Conservation (phyloP, 2,113 vertebrate genomes). For the Prietella phreatophila region DNA sequence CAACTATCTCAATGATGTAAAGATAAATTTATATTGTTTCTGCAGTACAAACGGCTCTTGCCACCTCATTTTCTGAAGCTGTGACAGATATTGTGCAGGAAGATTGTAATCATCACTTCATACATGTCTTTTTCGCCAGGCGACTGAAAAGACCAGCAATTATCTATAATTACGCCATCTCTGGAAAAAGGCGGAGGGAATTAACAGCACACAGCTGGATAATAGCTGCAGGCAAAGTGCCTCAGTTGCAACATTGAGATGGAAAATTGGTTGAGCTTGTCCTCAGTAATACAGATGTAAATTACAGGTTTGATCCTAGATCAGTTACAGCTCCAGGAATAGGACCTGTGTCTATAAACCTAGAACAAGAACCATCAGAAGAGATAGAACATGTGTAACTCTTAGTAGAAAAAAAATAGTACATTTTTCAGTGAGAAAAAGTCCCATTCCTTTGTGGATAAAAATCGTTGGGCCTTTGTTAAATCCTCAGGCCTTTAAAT, state of each 20-base stretch:
- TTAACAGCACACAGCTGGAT: constrained; percentile 25
- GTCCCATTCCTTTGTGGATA: not conserved
- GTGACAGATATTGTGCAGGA: constrained; percentile 41
- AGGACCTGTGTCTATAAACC: not conserved
- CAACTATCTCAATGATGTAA: not conserved
- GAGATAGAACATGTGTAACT: not conserved
- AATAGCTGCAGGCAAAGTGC: constrained; percentile 11
- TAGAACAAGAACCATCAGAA: not conserved
- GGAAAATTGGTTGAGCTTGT: constrained; percentile 13
- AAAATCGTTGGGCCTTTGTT: not conserved
- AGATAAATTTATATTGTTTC: not conserved
- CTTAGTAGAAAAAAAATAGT: not conserved
- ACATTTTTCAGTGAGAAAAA: not conserved
- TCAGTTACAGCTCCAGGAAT: not conserved
- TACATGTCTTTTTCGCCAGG: constrained; percentile 33
- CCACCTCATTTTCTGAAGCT: constrained; percentile 37
- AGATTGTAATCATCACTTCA: constrained; percentile 42
- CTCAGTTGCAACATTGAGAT: constrained; percentile 14
- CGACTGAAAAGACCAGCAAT: constrained; percentile 26
- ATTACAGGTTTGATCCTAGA: constrained; percentile 13
- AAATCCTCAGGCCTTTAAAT: not conserved
- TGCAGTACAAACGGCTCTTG: constrained; percentile 41
- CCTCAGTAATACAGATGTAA: constrained; percentile 13
- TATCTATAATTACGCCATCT: constrained; percentile 39
- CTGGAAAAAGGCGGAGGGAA: constrained; percentile 32